These are phyloP conservation scores for Eugnorisma glareosa DNA, from an alignment of 2,888 invertebrate genomes.

Conservation along the genomic window DNA sequence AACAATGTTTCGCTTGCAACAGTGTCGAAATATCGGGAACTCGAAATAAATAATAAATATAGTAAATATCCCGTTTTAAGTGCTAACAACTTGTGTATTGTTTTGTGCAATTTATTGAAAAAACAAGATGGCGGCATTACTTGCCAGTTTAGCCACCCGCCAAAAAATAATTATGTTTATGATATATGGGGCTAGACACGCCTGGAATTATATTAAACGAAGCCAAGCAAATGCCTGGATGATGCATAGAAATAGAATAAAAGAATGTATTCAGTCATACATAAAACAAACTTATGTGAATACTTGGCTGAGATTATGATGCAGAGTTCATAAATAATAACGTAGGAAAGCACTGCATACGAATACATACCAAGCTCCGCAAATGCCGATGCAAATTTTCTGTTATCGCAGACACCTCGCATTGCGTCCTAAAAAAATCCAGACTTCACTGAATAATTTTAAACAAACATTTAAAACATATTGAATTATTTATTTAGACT, in stretches of 20 bases:
- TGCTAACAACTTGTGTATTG: neutral
- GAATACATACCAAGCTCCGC: conserved; percentile 29
- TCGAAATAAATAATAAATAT: neutral
- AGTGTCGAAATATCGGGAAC: neutral
- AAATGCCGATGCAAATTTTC: conserved; percentile 51
- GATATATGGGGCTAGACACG: neutral
- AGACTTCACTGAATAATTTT: conserved; percentile 24
- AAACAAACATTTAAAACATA: conserved; percentile 54
- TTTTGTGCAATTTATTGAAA: neutral
- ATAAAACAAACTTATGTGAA: conserved; percentile 43
- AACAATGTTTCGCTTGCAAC: neutral
- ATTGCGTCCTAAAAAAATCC: conserved; percentile 26
- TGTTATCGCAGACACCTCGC: conserved; percentile 27
- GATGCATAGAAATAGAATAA: conserved; percentile 11
- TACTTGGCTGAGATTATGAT: conserved; percentile 44
- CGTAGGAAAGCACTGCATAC: conserved; percentile 32
- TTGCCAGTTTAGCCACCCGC: neutral
- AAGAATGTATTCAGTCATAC: conserved; percentile 29
- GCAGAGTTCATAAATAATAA: conserved; percentile 54
- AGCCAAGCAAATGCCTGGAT: neutral
- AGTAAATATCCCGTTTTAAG: neutral
- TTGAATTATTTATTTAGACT: conserved; percentile 60
- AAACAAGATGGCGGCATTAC: neutral
- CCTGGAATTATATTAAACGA: neutral
- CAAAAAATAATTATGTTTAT: too few species aligned